Percentiles rank a stretch among this genome's conserved stretches.
phyloP scores from a whole-genome alignment of 2,113 vertebrate genomes.

The Gymnobelideus leadbeateri region DNA sequence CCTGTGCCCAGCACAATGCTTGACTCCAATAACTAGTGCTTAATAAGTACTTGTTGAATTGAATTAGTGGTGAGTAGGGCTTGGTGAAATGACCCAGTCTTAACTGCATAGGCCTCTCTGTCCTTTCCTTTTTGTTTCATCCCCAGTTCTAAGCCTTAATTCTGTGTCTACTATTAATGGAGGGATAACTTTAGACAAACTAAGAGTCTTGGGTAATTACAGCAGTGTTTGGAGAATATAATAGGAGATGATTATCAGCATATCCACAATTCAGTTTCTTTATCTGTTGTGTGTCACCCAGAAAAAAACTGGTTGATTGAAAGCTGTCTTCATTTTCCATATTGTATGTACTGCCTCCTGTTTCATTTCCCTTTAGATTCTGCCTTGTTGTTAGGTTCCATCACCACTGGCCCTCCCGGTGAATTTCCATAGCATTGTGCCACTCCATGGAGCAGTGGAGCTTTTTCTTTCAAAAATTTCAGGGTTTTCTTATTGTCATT shows the following conservation, averaged over 20 bases:
- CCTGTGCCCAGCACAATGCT: not conserved
- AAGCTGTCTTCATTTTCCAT: not conserved
- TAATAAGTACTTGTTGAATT: too few species aligned
- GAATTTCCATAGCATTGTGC: not conserved
- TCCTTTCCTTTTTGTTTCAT: not conserved
- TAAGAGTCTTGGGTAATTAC: not conserved
- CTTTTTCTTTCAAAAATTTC: conserved; percentile 39
- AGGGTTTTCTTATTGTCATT: not conserved
- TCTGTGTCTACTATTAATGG: not conserved
- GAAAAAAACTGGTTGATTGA: not conserved
- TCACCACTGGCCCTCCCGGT: not conserved
- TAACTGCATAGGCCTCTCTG: too few species aligned
- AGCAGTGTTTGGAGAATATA: not conserved
- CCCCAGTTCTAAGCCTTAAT: not conserved
- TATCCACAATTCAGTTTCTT: not conserved
- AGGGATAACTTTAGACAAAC: not conserved
- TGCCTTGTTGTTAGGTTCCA: not conserved
- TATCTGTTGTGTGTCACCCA: not conserved
- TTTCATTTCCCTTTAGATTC: not conserved
- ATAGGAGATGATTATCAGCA: not conserved
- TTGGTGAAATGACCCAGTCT: too few species aligned
- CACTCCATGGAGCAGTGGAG: not conserved
- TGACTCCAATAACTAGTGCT: not conserved
- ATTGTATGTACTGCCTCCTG: not conserved
- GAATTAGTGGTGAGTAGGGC: too few species aligned